These are phyloP conservation scores for Itoplectis maculator DNA, from an alignment of 2,888 invertebrate species.

Conservation along the genomic window DNA sequence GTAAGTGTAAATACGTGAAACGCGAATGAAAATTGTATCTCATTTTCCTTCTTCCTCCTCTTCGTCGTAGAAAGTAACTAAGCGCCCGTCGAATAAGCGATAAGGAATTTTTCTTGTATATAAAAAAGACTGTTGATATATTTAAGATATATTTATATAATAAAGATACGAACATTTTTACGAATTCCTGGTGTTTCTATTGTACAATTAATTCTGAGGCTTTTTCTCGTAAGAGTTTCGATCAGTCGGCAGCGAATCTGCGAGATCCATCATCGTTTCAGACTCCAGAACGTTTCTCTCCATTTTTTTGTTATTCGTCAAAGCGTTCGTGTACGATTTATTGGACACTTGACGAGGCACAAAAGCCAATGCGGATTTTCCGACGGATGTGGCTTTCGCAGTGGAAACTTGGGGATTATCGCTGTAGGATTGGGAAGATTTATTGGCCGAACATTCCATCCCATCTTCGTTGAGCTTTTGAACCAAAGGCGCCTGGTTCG, in stretches of 20 bases:
- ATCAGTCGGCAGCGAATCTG: constrained; percentile 84
- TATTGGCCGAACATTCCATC: constrained; percentile 19
- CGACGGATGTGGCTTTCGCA: background rate
- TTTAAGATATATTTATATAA: constrained; percentile 77
- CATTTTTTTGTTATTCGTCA: constrained; percentile 74
- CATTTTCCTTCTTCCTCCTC: constrained; percentile 9
- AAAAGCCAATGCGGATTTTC: constrained; percentile 74
- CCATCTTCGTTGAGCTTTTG: background rate
- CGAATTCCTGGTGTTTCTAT: constrained; percentile 19
- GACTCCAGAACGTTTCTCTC: constrained; percentile 76
- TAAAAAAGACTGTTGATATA: constrained; percentile 74
- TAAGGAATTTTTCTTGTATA: constrained; percentile 67
- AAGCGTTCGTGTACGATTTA: constrained; percentile 75
- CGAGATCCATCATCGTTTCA: constrained; percentile 84
- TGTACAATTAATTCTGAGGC: background rate
- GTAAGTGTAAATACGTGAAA: constrained; percentile 66
- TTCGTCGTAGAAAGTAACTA: background rate
- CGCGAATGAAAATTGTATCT: constrained; percentile 28
- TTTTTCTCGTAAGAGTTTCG: background rate
- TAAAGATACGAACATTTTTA: constrained; percentile 54
- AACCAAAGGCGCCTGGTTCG: background rate
- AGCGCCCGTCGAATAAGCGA: constrained; percentile 23
- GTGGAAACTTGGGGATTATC: background rate
- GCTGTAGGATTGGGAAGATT: background rate
- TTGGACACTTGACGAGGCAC: constrained; percentile 79